Conservation (phyloP, 2,113 vertebrate genomes). For the Lepus timidus region DNA sequence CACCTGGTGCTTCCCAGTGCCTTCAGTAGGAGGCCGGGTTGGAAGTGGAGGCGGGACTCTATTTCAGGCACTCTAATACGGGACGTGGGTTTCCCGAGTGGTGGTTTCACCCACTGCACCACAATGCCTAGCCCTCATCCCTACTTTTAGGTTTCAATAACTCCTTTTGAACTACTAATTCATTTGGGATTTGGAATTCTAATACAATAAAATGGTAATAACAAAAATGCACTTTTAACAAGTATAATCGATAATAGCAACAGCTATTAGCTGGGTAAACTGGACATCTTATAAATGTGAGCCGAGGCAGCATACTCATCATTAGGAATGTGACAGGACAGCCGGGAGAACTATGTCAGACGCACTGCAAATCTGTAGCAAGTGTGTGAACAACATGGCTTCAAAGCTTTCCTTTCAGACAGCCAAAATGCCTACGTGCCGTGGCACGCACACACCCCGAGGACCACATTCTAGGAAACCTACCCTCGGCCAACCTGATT, state of each 20-base stretch:
- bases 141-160: conserved; percentile 28
- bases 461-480: neutral
- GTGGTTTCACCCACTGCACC: neutral
- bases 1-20: too few relatives aligned
- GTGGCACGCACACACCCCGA: neutral
- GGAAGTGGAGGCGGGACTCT: too few relatives aligned
- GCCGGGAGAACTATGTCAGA: neutral
- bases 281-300: neutral
- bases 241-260: neutral
- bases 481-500: neutral
- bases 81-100: neutral
- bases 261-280: neutral
- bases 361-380: neutral
- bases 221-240: conserved; percentile 20
- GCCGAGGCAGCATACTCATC: neutral
- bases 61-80: too few relatives aligned
- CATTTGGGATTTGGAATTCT: conserved; percentile 28
- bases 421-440: neutral
- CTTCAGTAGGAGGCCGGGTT: too few relatives aligned
- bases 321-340: neutral
- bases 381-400: neutral
- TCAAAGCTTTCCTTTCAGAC: neutral
- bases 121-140: neutral
- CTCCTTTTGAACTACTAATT: neutral
- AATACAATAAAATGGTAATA: conserved; percentile 1